Base-by-base conservation (phyloP, 2,797 vertebrate species). In the Sternotherus odoratus region DNA sequence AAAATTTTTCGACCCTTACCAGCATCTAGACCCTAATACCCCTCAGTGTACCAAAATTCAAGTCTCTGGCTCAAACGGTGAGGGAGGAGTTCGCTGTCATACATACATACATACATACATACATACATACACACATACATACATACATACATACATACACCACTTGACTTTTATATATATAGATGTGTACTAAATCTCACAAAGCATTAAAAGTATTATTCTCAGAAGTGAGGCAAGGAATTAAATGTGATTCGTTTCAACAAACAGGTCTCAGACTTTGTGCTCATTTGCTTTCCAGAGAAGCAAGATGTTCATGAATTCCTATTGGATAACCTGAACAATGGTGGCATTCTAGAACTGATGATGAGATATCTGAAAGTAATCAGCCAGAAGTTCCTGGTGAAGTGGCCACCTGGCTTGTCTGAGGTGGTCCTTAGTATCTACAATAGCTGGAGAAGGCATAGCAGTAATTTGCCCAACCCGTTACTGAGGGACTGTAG, bases 361-460 rank as follows among this genome's bases (percentile, higher is more conserved):
- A 98, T 99, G 98, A 97, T 99, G 98, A 98, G 98, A 78, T 99
- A 99, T n/a, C 97, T 99, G 85, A 99, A 99, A 97, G 98, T 98
- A 21, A 98, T 99, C 95, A 99, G 99, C 91, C 98, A 98, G 83
- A 99, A 97, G 97, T 99, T 99, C 95, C 95, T 98, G 93, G 97
- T 98, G 95, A 98, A 98, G 93, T 99, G 99, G 99, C 99, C 99
- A 1, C 97, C 98, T 1, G 99, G 99, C 23, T 97, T 99, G 93
- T 95, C 98, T 1, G 97, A 98, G 51, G 99, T 99, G 49, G 99
- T 99, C 5, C 98, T 99, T 92, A 98, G 98, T 77, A 98, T 99
- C 89, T 98, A 99, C 92, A 98, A 98, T 94, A 98, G 93, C 97
- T 99, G 99, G 99, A 98, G 99, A 91, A 98, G 98, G 91, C 99